Conservation (phyloP, 1,140 invertebrate species). For the Thaumatotibia leucotreta region DNA sequence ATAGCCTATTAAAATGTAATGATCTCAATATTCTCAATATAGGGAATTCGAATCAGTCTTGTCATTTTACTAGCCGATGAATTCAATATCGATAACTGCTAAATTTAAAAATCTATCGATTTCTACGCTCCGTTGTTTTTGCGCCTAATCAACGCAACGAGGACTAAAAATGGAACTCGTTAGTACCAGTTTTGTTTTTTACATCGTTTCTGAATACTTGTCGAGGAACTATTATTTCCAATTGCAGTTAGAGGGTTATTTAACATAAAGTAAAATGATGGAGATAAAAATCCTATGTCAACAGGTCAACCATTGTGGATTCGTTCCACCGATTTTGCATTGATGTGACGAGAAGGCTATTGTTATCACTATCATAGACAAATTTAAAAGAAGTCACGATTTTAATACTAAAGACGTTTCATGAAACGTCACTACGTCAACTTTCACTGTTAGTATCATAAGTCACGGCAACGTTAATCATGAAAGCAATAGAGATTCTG, state of each 20-base stretch:
- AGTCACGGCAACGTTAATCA: background rate
- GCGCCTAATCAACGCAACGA: background rate
- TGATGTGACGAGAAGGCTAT: background rate
- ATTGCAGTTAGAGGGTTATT: background rate
- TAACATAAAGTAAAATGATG: background rate
- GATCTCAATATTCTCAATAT: background rate
- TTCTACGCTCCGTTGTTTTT: background rate
- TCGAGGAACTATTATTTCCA: background rate
- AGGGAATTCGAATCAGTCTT: background rate
- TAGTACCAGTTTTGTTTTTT: background rate
- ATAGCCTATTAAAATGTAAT: background rate
- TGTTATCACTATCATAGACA: background rate
- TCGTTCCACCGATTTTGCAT: slow-evolving; percentile 7
- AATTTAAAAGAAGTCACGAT: slow-evolving; percentile 2
- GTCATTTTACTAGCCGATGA: background rate
- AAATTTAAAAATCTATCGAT: no score
- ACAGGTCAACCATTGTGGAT: background rate
- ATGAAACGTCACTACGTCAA: background rate
- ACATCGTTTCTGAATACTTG: background rate
- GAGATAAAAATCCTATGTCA: slow-evolving; percentile 1
- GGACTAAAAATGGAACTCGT: background rate
- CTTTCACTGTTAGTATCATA: slow-evolving; percentile 11
- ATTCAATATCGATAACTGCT: background rate
- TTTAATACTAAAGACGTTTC: background rate
- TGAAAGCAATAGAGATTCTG: background rate